Evolutionary conservation across 2,113 vertebrate species (phyloP), one percentile per base, ranked within the genome.

Genomic region (Arvicanthis niloticus): DNA sequence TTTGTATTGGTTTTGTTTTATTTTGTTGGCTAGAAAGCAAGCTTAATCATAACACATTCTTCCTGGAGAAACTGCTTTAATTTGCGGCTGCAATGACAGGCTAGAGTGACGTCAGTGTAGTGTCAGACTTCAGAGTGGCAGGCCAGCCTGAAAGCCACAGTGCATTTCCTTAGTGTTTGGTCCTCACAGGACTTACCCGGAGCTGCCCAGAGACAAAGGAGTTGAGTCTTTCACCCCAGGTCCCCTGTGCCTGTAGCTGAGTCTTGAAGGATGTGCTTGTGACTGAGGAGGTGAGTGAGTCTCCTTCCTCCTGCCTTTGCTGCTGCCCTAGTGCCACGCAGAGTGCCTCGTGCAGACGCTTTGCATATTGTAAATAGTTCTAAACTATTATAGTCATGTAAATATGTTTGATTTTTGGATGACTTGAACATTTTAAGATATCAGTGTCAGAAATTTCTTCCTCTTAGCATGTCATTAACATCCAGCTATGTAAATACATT

Each of bases 41-140:
- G 92, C 92, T 75, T 72, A 92, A 84, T 95, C 94, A 91, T 42
- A 95, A 87, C 51, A 94, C 42, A 95, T 93, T 94, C 84, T 96
- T 98, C 96, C 94, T 97, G 93, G 97, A 81, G 96, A 90, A 97
- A 93, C 91, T 92, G 97, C 95, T 97, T 97, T 89, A 60, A 56
- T 95, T 98, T 95, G 97, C 82, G 95, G 97, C 98, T 97, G 97
- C 98, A 96, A 10, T 92, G 97, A 87, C 95, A 76, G 97, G 97
- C 97, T 94, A 89, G 97, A 89, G 93, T 92, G 99, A 99, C 99
- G 98, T 99, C 99, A 99, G 97, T 89, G 67, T 65, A 82, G 98
- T 98, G 96, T 99, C 98, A 97, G 98, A 98, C 99, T 99, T 98
- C 90, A 60, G 97, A 2, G 96, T 97, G 96, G 98, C 97, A 91